Evolutionary conservation across 2,888 invertebrate genomes (phyloP), one percentile per base, ranked within the genome.

Genomic region (Eupithecia exiguata): DNA sequence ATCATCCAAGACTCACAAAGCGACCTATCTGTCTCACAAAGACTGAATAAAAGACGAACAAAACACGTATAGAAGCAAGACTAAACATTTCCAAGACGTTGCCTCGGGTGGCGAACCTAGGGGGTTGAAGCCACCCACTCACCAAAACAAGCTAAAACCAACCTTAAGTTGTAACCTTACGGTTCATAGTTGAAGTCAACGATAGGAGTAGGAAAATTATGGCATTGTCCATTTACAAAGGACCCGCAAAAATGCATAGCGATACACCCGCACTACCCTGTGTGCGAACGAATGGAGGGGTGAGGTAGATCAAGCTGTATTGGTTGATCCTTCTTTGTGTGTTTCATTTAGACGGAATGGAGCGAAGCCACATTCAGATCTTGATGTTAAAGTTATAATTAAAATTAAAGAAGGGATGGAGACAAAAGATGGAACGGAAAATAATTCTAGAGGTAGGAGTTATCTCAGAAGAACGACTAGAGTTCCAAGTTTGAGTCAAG

Each of bases 51-150:
- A 89, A 88, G 86, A 84, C 89, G 91, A 92, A 93, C 92, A 92
- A 92, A 92, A 91, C 88, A 84, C 87, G 88, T 92, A 89, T 90
- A 89, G 88, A 88, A 85, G 87, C 88, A 88, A 88, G 88, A 90
- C 92, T 91, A 89, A 91, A 89, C 91, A 89, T 91, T 91, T 89
- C 90, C 92, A 92, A 92, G 93, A 93, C 91, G 89, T 83, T 87
- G 91, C 85, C 86, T 84, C 75, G 81, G 84, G 87, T 71, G 63
- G 84, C 72, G 86, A 74, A 77, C 72, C 77, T 58, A 58, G 70
- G 80, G 84, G 84, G 83, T 21, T 16, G 12, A 66, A 66, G 12
- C 66, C 40, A 66, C 74, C 40, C 71, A 46, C 68, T 12, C 61
- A n/a, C 16, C 36, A 71, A 71, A 46, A 62, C 72, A 73, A 72